Base-by-base conservation (phyloP, 2,797 vertebrate species). In the Calcarius lapponicus region DNA sequence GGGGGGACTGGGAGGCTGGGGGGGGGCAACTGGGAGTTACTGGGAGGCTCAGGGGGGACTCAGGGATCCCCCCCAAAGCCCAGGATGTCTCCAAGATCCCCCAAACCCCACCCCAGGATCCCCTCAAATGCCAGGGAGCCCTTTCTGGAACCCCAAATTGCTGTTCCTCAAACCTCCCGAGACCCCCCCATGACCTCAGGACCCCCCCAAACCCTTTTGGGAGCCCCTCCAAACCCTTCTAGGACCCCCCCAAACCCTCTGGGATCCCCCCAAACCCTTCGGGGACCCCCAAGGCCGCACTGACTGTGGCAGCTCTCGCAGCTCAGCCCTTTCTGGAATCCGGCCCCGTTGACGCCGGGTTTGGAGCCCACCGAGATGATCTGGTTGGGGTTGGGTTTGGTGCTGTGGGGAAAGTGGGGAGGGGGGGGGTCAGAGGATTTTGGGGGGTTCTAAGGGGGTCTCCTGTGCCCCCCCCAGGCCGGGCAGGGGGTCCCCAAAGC, bases 301-400 rank as follows among this genome's bases (percentile, higher is more conserved):
- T 50, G 48, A 50, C 48, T 50, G 48, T 50, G 48, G 48, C 48
- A 50, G 48, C 48, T 99, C 97, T 99, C 99, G 60, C 99, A 99
- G 96, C 98, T 99, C 80, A 99, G 98, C 67, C 99, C 99, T 97
- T 99, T 99, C 98, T 99, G 99, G 95, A 99, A 99, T 3, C 98
- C 98, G 4, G 99, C 98, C 26, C 99, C 99, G 4, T 99, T 99
- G 98, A 99, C 98, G 26, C 99, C 99, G 6, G 99, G 99, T 95
- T 99, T 99, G 90, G 98, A 98, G 91, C 98, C 98, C 48, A 99
- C 98, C 31, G 98, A 98, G 98, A 99, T 98, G 94, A 99, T 99
- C 98, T 99, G 99, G 96, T 99, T 99, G 54, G 99, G 99, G 96
- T 99, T 99, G 60, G 99, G 99, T 97, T 99, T 99, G 74, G 99